Percentiles rank a stretch among this genome's conserved stretches.
phyloP scores from a whole-genome alignment of 2,888 invertebrate species.

The Halictus quadricinctus region DNA sequence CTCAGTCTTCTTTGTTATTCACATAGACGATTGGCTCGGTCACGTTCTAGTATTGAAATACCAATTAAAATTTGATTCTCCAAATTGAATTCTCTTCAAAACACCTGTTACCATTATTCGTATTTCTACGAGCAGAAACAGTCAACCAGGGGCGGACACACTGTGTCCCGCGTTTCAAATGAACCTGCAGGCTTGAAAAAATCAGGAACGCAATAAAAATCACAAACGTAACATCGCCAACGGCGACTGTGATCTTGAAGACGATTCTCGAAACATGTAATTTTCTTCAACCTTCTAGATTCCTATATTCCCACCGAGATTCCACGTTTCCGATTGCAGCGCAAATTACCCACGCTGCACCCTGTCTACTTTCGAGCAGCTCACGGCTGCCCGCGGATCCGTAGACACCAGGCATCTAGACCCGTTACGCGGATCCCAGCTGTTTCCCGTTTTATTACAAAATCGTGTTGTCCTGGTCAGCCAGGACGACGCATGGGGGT shows the following conservation, averaged over 20 bases:
- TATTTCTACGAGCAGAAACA: too few species aligned
- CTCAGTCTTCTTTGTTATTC: neutral
- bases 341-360: neutral
- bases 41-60: neutral
- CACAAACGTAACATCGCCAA: neutral
- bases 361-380: neutral
- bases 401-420: neutral
- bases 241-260: neutral
- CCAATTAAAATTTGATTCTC: neutral
- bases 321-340: neutral
- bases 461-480: constrained; percentile 41
- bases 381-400: neutral
- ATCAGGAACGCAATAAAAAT: neutral
- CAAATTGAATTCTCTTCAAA: neutral
- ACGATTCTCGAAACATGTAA: neutral
- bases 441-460: constrained; percentile 42
- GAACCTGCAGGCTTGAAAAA: neutral
- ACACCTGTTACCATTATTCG: too few species aligned
- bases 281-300: neutral
- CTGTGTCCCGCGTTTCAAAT: too few species aligned
- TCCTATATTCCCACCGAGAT: neutral
- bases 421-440: neutral
- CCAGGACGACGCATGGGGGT: neutral
- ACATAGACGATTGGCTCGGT: neutral
- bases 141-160: too few species aligned